Conservation (phyloP, 2,113 vertebrate genomes). For the Corythoichthys intestinalis region DNA sequence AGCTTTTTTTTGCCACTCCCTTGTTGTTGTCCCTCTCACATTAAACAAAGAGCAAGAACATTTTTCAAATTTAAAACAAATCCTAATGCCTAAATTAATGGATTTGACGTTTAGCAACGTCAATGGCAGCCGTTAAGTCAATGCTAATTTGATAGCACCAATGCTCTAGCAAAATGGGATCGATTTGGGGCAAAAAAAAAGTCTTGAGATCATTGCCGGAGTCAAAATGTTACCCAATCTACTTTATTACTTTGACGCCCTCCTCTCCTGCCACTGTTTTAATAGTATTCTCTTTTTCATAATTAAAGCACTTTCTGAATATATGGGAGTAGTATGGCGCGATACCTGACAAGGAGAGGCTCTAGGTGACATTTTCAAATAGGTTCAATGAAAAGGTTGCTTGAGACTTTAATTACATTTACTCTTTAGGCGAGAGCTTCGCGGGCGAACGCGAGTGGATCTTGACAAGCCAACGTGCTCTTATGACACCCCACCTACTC, state of each 20-base stretch:
- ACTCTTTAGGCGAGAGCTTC: constrained; percentile 53
- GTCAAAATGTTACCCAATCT: constrained; percentile 4
- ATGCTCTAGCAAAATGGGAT: background rate
- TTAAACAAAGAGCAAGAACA: too few relatives aligned
- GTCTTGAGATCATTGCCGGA: constrained; percentile 9
- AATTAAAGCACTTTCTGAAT: constrained; percentile 24
- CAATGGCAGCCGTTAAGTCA: background rate
- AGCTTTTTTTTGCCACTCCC: too few relatives aligned
- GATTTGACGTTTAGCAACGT: too few relatives aligned
- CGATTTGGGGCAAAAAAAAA: background rate
- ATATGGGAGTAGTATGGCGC: constrained; percentile 24
- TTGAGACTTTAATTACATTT: constrained; percentile 71
- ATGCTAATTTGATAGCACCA: too few relatives aligned
- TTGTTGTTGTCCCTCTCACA: too few relatives aligned
- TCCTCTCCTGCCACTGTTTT: background rate
- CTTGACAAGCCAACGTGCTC: constrained; percentile 59
- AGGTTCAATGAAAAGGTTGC: constrained; percentile 69
- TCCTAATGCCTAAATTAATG: too few relatives aligned
- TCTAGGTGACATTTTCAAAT: constrained; percentile 64
- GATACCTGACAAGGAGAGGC: constrained; percentile 46
- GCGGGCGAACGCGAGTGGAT: constrained; percentile 49
- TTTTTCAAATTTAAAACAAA: too few relatives aligned
- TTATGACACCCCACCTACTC: constrained; percentile 60
- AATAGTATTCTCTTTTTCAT: background rate
- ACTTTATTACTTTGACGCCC: constrained; percentile 9